Conservation (phyloP, 2,797 vertebrate species). For the Sylvilagus floridanus region DNA sequence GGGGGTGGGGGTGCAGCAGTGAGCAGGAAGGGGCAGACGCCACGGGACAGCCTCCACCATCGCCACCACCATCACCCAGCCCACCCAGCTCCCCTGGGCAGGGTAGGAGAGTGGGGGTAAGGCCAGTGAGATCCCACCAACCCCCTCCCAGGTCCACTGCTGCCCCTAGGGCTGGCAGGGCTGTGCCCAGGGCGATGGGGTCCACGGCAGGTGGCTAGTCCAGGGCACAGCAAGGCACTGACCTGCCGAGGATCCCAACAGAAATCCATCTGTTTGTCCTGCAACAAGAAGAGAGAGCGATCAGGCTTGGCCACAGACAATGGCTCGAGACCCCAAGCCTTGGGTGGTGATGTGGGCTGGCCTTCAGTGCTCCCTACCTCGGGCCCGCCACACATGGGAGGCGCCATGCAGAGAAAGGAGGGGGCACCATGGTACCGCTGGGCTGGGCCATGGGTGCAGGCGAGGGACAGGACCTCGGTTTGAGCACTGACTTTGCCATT, state of each 20-base stretch:
- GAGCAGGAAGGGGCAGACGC: not conserved
- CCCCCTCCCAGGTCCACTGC: not conserved
- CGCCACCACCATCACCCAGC: fast-evolving
- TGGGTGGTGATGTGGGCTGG: no score
- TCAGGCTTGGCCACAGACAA: not conserved
- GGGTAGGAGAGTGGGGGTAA: not conserved
- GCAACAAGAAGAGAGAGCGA: constrained; percentile 41
- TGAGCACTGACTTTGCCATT: no score
- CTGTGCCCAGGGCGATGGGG: not conserved
- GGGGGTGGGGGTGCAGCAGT: not conserved
- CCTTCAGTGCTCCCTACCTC: no score
- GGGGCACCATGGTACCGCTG: no score
- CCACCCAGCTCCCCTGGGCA: not conserved
- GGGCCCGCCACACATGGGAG: no score
- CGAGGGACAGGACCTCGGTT: no score
- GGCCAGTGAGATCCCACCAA: not conserved
- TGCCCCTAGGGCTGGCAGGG: not conserved
- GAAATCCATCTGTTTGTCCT: constrained; percentile 85
- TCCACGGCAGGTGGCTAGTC: not conserved
- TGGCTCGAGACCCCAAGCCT: no score
- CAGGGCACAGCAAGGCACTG: not conserved
- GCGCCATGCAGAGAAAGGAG: no score
- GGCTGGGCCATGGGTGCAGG: no score
- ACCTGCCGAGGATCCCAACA: constrained; percentile 86
- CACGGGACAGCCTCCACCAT: fast-evolving